Conservation (phyloP, 2,888 invertebrate species). For the Sarcophaga subvicina region DNA sequence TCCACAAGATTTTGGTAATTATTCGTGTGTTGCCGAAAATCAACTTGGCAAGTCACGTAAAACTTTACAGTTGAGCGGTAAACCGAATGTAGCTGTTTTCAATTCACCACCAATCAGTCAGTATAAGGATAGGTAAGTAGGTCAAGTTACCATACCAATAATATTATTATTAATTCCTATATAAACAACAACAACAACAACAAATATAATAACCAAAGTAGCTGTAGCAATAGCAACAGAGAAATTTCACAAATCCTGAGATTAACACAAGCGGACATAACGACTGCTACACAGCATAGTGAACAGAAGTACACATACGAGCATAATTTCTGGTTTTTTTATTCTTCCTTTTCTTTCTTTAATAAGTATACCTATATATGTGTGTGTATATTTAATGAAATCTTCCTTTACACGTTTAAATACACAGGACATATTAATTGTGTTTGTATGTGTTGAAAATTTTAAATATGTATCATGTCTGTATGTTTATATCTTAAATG, state of each 20-base stretch:
- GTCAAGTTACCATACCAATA: slow-evolving; percentile 50
- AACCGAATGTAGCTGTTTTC: slow-evolving; percentile 86
- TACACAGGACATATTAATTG: no score
- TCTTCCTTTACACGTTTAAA: no score
- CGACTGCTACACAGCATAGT: not conserved
- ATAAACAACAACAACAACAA: not conserved
- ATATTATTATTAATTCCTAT: slow-evolving; percentile 5
- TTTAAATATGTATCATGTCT: not conserved
- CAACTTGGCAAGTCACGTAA: slow-evolving; percentile 86
- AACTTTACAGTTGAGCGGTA: slow-evolving; percentile 86
- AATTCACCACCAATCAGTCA: slow-evolving; percentile 85
- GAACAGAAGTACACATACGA: not conserved
- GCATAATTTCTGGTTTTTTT: no score
- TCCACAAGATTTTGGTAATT: slow-evolving; percentile 87
- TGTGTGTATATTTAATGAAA: no score
- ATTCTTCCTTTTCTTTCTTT: no score
- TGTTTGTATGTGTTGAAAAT: not conserved
- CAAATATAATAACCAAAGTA: no score
- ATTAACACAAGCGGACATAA: slow-evolving; percentile 36
- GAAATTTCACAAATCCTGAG: slow-evolving; percentile 36
- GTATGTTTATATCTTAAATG: not conserved
- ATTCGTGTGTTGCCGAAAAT: slow-evolving; percentile 88
- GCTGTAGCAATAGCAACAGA: not conserved
- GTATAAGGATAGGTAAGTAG: slow-evolving; percentile 82
- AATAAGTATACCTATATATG: not conserved